A percentile compares a stretch with the other conserved stretches of the same genome.
Evolutionary conservation across 2,113 vertebrate genomes (phyloP).

Genomic region (Oryzias woworae): DNA sequence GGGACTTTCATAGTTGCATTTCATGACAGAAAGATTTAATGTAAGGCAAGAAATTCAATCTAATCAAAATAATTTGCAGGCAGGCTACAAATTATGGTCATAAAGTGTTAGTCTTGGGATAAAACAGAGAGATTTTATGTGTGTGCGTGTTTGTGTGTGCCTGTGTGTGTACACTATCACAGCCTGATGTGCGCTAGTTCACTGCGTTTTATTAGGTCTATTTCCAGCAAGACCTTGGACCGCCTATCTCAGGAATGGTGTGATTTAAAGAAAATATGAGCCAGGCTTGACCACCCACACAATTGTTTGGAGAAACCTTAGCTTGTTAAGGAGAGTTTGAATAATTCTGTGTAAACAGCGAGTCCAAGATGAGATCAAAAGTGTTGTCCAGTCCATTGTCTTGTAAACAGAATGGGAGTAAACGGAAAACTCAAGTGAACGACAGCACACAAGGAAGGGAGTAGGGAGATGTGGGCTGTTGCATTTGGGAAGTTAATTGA

Average conservation of each 20-base stretch:
- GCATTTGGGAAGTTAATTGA: slow-evolving; percentile 37
- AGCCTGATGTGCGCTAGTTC: slow-evolving; percentile 17
- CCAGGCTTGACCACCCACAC: slow-evolving; percentile 30
- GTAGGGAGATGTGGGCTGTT: neutral
- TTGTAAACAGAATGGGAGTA: slow-evolving; percentile 27
- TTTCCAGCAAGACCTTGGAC: slow-evolving; percentile 48
- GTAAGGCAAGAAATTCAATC: too few relatives aligned
- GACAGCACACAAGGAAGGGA: slow-evolving; percentile 7
- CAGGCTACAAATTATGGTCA: neutral
- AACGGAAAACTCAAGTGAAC: slow-evolving; percentile 22
- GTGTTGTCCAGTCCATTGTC: slow-evolving; percentile 34
- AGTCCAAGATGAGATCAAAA: slow-evolving; percentile 37
- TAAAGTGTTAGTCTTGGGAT: neutral
- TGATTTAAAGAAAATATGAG: slow-evolving; percentile 55
- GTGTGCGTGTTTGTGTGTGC: neutral
- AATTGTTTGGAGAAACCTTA: slow-evolving; percentile 11
- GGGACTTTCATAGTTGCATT: too few relatives aligned
- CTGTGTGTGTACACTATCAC: slow-evolving; percentile 12
- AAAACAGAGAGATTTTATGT: neutral
- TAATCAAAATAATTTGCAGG: neutral
- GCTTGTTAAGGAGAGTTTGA: slow-evolving; percentile 31
- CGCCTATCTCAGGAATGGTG: slow-evolving; percentile 38
- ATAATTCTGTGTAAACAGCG: slow-evolving; percentile 36
- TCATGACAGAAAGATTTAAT: too few relatives aligned
- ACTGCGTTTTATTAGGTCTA: slow-evolving; percentile 57